phyloP scores from a whole-genome alignment of 2,113 vertebrate species.

The Zosterops japonicus region DNA sequence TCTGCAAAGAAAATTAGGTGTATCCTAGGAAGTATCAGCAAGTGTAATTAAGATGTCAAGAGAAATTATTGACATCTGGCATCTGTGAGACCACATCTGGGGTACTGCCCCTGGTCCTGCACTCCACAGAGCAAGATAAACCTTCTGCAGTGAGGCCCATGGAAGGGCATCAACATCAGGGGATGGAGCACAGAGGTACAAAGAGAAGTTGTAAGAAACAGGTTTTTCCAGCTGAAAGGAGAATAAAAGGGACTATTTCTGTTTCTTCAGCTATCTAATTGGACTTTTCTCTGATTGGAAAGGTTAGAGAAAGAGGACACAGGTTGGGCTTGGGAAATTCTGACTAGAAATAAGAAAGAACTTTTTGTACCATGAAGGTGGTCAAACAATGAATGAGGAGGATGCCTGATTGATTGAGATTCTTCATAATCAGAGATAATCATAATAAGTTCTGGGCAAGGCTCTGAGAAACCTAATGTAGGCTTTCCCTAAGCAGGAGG shows the following conservation, averaged over 20 bases:
- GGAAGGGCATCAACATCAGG: background rate
- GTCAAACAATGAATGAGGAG: background rate
- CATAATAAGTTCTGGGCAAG: background rate
- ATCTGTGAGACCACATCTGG: background rate
- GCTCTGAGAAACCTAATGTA: background rate
- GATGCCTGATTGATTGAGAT: background rate
- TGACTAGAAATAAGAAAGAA: background rate
- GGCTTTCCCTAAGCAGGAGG: background rate
- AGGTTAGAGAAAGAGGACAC: background rate
- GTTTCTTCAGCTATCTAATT: background rate
- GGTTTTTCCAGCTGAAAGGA: background rate
- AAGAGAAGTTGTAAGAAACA: background rate
- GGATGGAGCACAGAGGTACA: background rate
- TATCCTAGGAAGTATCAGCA: background rate
- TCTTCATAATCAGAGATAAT: background rate
- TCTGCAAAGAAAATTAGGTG: background rate
- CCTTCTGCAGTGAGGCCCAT: background rate
- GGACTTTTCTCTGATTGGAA: background rate
- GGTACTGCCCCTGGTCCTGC: background rate
- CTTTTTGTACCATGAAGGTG: background rate
- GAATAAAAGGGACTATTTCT: background rate
- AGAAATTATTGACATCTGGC: background rate
- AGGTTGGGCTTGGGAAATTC: background rate
- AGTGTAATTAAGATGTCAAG: background rate
- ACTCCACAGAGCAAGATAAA: background rate